A percentile compares a stretch with the other conserved stretches of the same genome.
Evolutionary conservation across 1,140 invertebrate species (phyloP).

Genomic region (Babylonia areolata): DNA sequence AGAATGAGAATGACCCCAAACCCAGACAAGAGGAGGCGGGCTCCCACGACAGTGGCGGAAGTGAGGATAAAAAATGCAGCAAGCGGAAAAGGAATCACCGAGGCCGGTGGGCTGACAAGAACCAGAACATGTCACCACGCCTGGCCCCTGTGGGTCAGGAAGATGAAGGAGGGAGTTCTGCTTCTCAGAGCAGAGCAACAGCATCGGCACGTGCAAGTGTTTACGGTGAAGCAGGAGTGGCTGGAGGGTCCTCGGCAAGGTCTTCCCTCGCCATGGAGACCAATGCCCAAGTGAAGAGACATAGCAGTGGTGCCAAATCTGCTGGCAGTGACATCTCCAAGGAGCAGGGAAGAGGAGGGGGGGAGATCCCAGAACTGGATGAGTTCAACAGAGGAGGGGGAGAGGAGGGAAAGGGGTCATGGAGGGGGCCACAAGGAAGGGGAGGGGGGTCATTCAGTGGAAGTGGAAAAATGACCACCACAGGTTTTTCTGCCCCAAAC

Average conservation of each 20-base stretch:
- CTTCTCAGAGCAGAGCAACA: background rate
- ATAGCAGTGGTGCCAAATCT: background rate
- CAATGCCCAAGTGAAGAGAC: background rate
- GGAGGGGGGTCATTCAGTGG: background rate
- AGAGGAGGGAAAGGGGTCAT: background rate
- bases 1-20: slow-evolving; percentile 2
- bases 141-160: slow-evolving; percentile 34
- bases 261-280: background rate
- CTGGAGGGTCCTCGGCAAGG: background rate
- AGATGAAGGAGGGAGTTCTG: slow-evolving; percentile 13
- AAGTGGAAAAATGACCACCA: background rate
- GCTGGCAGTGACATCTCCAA: background rate
- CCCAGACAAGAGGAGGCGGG: background rate
- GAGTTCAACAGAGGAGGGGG: background rate
- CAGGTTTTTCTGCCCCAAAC: background rate
- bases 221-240: background rate
- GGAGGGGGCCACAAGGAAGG: background rate
- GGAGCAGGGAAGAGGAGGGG: background rate
- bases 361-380: background rate
- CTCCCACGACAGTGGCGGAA: background rate
- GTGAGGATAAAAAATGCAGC: background rate
- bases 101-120: slow-evolving; percentile 16
- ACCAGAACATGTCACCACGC: slow-evolving; percentile 36
- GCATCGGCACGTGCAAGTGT: background rate
- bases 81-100: background rate